Base-by-base conservation (phyloP, 2,888 invertebrate genomes). In the Bembecia ichneumoniformis region DNA sequence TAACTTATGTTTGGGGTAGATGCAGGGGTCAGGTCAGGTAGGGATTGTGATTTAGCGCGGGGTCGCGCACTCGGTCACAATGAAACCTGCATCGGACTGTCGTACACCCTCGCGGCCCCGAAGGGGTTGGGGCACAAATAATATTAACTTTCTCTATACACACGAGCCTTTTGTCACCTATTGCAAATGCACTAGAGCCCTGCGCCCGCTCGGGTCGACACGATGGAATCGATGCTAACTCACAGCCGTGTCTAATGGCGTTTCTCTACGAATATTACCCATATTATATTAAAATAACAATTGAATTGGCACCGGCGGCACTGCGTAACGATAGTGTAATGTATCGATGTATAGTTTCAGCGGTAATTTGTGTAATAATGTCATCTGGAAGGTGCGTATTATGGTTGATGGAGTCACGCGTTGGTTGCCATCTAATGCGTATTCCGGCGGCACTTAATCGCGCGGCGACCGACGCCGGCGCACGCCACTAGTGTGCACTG, bases 71-170 rank as follows among this genome's bases (percentile, higher is more conserved):
- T 40, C 40, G 40, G 40, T 40, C 40, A 40, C 40, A 40, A 40
- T 40, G 14, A 40, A 14, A 40, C 40, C 40, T 40, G 40, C 40
- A 40, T 60, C 55, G 52, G 60, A 5, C 20, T 28, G 7, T 28
- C 20, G 28, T 9, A 28, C 20, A 9, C 28, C 28, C 28, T 28
- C 28, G 28, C 28, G 28, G 28, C 28, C 20, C 28, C 28, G 28
- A 28, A 28, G 28, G 28, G 28, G 28, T 28, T 28, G 9, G 28
- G 7, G 58, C 63, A 56, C 72, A 67, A 73, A 73, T 66, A 64
- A 72, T 74, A 74, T 79, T 75, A 78, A 75, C 73, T 80, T 72
- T 69, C 68, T 71, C 62, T 62, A 67, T 64, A 62, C 60, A 60
- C 59, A 28, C 28, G 9, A 28, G 62, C 62, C 63, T 68, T 63